Percentiles rank a stretch among this genome's conserved stretches.
Evolutionary conservation across 2,113 vertebrate genomes (phyloP).

Genomic region (Centropus bengalensis): DNA sequence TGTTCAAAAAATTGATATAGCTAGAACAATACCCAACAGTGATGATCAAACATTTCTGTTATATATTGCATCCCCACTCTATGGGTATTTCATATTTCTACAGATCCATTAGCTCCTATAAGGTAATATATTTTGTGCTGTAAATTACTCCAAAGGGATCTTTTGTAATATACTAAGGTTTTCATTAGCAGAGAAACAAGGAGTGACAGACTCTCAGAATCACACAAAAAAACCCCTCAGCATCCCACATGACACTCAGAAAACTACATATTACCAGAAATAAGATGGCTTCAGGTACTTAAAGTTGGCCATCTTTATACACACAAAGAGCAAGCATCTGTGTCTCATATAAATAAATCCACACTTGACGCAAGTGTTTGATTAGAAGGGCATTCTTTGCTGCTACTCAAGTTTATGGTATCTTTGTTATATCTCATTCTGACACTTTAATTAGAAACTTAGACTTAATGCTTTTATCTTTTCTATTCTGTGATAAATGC

Average conservation of each 20-base stretch:
- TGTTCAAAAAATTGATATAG: not conserved
- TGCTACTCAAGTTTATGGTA: not conserved
- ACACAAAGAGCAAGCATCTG: not conserved
- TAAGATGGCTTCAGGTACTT: not conserved
- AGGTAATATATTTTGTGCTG: not conserved
- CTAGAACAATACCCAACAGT: not conserved
- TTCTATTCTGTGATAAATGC: not conserved
- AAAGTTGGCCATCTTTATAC: not conserved
- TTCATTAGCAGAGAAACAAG: not conserved
- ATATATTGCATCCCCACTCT: not conserved
- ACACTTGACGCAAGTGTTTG: not conserved
- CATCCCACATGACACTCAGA: not conserved
- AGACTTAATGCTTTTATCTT: not conserved
- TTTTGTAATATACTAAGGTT: not conserved
- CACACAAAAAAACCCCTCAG: not conserved
- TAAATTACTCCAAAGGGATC: not conserved
- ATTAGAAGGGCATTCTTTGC: not conserved
- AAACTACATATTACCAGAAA: not conserved
- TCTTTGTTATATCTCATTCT: constrained; percentile 37
- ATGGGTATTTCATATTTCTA: not conserved
- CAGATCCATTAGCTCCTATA: not conserved
- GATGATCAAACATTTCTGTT: not conserved
- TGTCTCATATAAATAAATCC: not conserved
- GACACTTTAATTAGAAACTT: constrained; percentile 45
- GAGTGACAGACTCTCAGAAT: not conserved